Percentiles rank a stretch among this genome's conserved stretches.
Conservation (phyloP, 2,888 invertebrate species). For the Tigriopus californicus region DNA sequence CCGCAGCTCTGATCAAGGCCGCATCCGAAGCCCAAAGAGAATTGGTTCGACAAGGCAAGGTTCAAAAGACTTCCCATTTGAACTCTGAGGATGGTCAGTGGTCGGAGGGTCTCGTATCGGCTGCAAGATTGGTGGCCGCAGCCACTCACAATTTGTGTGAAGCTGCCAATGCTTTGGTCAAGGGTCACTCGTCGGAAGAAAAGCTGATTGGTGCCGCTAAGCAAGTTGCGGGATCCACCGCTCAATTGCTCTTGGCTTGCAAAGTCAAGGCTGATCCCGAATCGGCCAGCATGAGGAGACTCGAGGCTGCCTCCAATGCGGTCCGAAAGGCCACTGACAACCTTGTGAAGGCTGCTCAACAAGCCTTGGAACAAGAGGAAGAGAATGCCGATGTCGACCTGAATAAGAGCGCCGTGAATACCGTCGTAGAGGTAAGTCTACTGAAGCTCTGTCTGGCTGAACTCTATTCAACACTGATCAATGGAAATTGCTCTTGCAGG, state of each 20-base stretch:
- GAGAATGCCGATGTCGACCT: slow-evolving; percentile 32
- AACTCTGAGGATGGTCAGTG: slow-evolving; percentile 92
- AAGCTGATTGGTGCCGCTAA: slow-evolving; percentile 88
- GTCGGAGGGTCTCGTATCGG: slow-evolving; percentile 91
- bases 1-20: slow-evolving; percentile 85
- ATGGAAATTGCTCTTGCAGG: slow-evolving; percentile 49
- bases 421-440: slow-evolving; percentile 4
- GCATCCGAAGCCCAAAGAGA: slow-evolving; percentile 94
- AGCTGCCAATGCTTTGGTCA: slow-evolving; percentile 87
- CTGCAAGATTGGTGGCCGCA: slow-evolving; percentile 85
- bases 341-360: slow-evolving; percentile 79
- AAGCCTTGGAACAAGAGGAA: slow-evolving; percentile 75
- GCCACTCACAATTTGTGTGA: slow-evolving; percentile 95
- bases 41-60: slow-evolving; percentile 72
- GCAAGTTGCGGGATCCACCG: slow-evolving; percentile 90
- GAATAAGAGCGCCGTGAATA: slow-evolving; percentile 8
- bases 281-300: slow-evolving; percentile 61
- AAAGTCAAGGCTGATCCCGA: slow-evolving; percentile 96
- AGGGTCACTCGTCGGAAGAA: slow-evolving; percentile 74
- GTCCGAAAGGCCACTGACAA: slow-evolving; percentile 96
- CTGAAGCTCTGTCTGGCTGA: neutral
- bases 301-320: slow-evolving; percentile 76
- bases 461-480: neutral
- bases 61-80: slow-evolving; percentile 29
- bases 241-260: slow-evolving; percentile 90